Evolutionary conservation across 1,140 invertebrate species (phyloP).

Genomic region (Potamilus streckersoni): DNA sequence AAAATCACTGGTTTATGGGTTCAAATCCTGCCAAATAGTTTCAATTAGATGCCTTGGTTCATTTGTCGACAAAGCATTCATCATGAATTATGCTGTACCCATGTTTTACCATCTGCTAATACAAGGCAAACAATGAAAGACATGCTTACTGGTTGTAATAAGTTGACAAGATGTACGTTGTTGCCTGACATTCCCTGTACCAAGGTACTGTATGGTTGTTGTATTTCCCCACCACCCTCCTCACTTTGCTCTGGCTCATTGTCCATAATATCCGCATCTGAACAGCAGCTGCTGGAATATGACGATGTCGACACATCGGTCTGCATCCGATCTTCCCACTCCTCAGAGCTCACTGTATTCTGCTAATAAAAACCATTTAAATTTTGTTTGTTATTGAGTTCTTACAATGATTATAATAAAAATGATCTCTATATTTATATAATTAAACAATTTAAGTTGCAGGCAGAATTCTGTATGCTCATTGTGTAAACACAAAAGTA

Average conservation of each 20-base stretch:
- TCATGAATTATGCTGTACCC: too few species aligned
- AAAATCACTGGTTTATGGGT: too few species aligned
- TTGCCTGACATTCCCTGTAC: conserved; percentile 28
- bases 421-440: too few species aligned
- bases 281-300: conserved; percentile 46
- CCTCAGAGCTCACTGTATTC: conserved; percentile 58
- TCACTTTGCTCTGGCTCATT: conserved; percentile 20
- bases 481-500: too few species aligned
- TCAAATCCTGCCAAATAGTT: too few species aligned
- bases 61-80: too few species aligned
- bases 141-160: conserved; percentile 56
- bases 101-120: too few species aligned
- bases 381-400: too few species aligned
- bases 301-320: conserved; percentile 59
- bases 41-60: too few species aligned
- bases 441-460: too few species aligned
- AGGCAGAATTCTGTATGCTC: too few species aligned
- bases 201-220: conserved; percentile 1
- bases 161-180: conserved; percentile 56
- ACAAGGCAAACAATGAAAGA: not conserved
- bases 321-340: conserved; percentile 59
- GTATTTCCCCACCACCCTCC: conserved; percentile 15
- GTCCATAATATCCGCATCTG: conserved; percentile 46
- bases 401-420: too few species aligned
- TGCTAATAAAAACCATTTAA: conserved; percentile 15